Base-by-base conservation (phyloP, 2,797 vertebrate genomes). In the Diceros bicornis region DNA sequence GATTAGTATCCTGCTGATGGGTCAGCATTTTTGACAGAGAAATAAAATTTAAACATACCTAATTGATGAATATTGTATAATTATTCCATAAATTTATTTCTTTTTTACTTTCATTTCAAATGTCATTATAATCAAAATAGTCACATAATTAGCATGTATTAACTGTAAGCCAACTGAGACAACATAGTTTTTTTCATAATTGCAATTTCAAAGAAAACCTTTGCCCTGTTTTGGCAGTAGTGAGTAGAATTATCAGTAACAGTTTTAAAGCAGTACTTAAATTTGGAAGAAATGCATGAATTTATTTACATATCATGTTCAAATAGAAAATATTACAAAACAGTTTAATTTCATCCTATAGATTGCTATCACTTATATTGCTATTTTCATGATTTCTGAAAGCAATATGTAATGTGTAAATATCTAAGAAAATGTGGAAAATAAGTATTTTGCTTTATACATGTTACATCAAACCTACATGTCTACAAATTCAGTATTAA, bases 71-170 rank as follows among this genome's bases (percentile, higher is more conserved):
- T 82, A n/a, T 71, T 89, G 32, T 10, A 34, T 25, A 59, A 16
- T 77, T n/a, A 85, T 52, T 86, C 47, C 55, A 85, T 37, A 61
- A 72, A 34, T 61, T 61, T 68, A 47, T 69, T 47, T 61, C 8
- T 64, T 57, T 23, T 74, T 69, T n/a, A 50, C 25, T 91, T 81
- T 79, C 59, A 91, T 50, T 94, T 84, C 50, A 37, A 85, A 84
- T 69, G 47, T 61, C 37, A 25, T 57, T 85, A 47, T 77, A 55
- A 74, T 17, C 7, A 50, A 88, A 93, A 89, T 0, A 27, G n/a
- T 55, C 78, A 64, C 6, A 74, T 57, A 83, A 78, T 87, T 17
- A 90, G 20, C 2, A 29, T 44, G 2, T 69, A 34, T 18, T 20
- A 6, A 23, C 27, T 37, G 0, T 32, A 44, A 91, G 10, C 5